These are phyloP conservation scores for Gibbula magus DNA, from an alignment of 2,888 invertebrate species.

Conservation along the genomic window DNA sequence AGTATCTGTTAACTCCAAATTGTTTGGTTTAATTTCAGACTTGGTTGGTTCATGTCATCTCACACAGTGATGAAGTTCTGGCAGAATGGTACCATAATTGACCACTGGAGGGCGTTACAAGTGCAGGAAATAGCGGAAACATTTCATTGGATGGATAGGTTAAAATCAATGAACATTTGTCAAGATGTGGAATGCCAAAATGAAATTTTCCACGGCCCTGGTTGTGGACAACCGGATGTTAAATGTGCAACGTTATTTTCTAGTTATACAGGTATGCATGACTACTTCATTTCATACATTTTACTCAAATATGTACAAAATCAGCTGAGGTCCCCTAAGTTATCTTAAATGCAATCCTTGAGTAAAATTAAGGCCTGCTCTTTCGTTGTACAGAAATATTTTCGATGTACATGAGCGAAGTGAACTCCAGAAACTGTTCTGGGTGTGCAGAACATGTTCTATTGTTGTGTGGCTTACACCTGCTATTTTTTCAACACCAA, in stretches of 20 bases:
- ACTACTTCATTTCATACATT: not conserved
- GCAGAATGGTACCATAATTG: conserved; percentile 67
- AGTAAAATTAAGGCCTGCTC: too few species aligned
- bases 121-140: conserved; percentile 75
- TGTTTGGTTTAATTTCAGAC: conserved; percentile 62
- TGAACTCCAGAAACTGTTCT: too few species aligned
- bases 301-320: too few species aligned
- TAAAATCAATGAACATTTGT: conserved; percentile 70
- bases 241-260: conserved; percentile 76
- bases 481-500: too few species aligned
- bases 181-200: conserved; percentile 76
- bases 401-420: too few species aligned
- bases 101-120: conserved; percentile 80
- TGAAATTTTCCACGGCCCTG: conserved; percentile 77
- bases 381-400: too few species aligned
- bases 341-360: too few species aligned
- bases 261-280: conserved; percentile 74
- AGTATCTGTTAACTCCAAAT: too few species aligned
- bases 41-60: conserved; percentile 75
- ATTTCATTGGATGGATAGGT: conserved; percentile 72
- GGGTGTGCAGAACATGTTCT: too few species aligned
- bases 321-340: too few species aligned
- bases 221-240: conserved; percentile 46
- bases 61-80: conserved; percentile 66
- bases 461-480: too few species aligned